phyloP scores from a whole-genome alignment of 2,888 invertebrate genomes.

The Miltochrista miniata region DNA sequence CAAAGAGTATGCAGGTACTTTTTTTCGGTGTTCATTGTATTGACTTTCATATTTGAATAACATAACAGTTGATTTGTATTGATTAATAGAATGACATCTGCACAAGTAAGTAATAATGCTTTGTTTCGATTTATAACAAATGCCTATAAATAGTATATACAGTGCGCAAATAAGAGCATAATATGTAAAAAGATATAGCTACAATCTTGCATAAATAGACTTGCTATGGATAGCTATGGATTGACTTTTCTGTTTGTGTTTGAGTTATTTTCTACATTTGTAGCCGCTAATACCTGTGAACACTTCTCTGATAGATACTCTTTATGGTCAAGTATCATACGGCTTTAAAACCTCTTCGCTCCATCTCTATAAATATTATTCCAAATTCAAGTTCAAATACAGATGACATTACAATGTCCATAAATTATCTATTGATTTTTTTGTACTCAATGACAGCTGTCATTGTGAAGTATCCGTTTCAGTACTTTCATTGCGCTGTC shows the following conservation, averaged over 20 bases:
- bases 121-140: too few species aligned
- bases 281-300: too few species aligned
- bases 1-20: neutral
- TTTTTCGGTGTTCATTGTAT: too few species aligned
- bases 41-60: too few species aligned
- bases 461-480: conserved; percentile 35
- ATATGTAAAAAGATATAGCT: too few species aligned
- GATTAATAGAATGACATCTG: too few species aligned
- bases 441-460: conserved; percentile 20
- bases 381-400: conserved; percentile 65
- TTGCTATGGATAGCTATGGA: neutral
- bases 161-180: too few species aligned
- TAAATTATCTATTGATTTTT: conserved; percentile 33
- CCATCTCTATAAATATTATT: conserved; percentile 17
- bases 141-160: too few species aligned
- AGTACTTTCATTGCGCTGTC: conserved; percentile 49
- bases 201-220: neutral
- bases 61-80: too few species aligned
- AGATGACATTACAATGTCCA: conserved; percentile 35
- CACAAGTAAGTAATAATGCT: too few species aligned
- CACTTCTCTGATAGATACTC: conserved; percentile 5
- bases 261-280: too few species aligned
- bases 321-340: conserved; percentile 27
- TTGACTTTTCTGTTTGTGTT: conserved; percentile 1
- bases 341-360: neutral